phyloP scores from a whole-genome alignment of 2,113 vertebrate genomes.

The Calidris pygmaea region DNA sequence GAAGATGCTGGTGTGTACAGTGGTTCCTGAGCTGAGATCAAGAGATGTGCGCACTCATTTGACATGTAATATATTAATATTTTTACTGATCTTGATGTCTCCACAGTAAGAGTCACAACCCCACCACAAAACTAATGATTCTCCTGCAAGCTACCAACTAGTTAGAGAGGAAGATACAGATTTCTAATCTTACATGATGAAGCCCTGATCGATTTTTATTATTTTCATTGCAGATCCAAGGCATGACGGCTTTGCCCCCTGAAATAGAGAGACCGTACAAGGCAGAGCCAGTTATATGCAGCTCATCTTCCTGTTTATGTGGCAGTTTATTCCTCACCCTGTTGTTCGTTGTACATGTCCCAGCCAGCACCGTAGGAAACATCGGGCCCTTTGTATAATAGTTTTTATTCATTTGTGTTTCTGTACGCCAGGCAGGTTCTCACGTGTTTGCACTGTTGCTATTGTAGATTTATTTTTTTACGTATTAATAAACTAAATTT shows the following conservation, averaged over 20 bases:
- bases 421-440: constrained; percentile 22
- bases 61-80: background rate
- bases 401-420: background rate
- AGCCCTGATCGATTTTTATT: background rate
- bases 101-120: background rate
- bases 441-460: constrained; percentile 72
- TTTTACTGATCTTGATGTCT: background rate
- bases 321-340: background rate
- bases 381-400: background rate
- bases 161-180: background rate
- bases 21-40: background rate
- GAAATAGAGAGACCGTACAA: constrained; percentile 69
- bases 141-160: background rate
- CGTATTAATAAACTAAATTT: constrained; percentile 63
- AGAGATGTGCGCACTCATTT: background rate
- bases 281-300: constrained; percentile 68
- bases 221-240: constrained; percentile 75
- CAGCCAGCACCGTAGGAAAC: background rate
- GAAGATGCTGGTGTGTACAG: background rate
- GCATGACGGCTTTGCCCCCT: constrained; percentile 78
- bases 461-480: constrained; percentile 77
- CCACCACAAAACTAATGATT: background rate
- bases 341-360: background rate
- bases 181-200: background rate
- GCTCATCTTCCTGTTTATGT: constrained; percentile 1